These are phyloP conservation scores for Trachelipus rathkii DNA, from an alignment of 1,140 invertebrate species.

Conservation along the genomic window DNA sequence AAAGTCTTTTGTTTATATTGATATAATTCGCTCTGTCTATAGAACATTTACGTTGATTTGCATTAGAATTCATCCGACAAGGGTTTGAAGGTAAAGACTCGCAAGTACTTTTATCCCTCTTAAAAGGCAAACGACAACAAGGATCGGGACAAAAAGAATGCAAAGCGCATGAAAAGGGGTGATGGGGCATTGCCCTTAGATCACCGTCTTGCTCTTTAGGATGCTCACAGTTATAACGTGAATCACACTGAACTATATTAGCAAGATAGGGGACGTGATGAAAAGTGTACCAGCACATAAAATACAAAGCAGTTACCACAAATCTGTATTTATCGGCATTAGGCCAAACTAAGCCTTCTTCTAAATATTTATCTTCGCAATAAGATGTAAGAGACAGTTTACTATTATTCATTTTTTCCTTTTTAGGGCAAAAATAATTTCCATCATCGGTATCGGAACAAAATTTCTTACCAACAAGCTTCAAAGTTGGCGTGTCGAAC, in stretches of 20 bases:
- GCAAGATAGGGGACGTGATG: background rate
- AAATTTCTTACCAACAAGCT: background rate
- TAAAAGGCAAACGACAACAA: background rate
- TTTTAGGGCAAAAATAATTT: background rate
- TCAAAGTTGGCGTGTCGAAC: background rate
- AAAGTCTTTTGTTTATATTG: background rate
- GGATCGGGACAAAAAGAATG: background rate
- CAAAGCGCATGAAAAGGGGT: background rate
- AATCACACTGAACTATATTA: background rate
- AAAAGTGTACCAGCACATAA: conserved; percentile 3
- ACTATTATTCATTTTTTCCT: background rate
- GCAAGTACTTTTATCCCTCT: background rate
- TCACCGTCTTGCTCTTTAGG: background rate
- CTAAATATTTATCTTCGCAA: conserved; percentile 8
- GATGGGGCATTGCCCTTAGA: background rate
- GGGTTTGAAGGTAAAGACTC: background rate
- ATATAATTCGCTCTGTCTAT: too few species aligned
- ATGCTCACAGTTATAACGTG: background rate
- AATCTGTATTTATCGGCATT: background rate
- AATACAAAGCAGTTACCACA: background rate
- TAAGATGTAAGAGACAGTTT: background rate
- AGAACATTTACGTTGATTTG: background rate
- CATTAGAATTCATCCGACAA: background rate
- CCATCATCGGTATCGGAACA: background rate
- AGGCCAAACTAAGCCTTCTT: background rate